A percentile compares a stretch with the other conserved stretches of the same genome.
These are phyloP conservation scores for Rhagoletis pomonella DNA, from an alignment of 1,140 invertebrate genomes.

Conservation along the genomic window DNA sequence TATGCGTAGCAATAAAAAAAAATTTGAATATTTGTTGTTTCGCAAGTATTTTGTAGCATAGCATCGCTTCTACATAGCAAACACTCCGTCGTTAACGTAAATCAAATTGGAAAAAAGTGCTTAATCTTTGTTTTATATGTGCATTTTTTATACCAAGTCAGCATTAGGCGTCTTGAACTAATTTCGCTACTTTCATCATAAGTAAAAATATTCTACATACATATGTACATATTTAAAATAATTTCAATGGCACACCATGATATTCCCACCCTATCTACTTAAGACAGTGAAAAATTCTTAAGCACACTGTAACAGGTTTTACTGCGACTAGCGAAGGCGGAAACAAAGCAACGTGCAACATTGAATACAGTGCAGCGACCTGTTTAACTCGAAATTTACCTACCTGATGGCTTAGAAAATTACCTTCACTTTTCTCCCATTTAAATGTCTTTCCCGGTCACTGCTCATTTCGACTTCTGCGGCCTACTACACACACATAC, in stretches of 20 bases:
- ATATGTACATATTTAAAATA: too few relatives aligned
- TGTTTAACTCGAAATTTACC: constrained; percentile 20
- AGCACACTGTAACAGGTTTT: not conserved
- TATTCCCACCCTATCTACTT: not conserved
- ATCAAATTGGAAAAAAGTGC: too few relatives aligned
- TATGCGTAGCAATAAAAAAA: too few relatives aligned
- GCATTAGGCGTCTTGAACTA: constrained; percentile 2
- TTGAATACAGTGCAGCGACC: not conserved
- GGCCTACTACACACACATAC: not conserved
- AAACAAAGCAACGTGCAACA: not conserved
- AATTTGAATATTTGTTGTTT: too few relatives aligned
- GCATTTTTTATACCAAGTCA: not conserved
- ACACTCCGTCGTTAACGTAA: too few relatives aligned
- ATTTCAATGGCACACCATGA: not conserved
- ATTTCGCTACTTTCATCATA: not conserved
- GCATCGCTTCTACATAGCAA: too few relatives aligned
- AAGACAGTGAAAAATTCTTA: not conserved
- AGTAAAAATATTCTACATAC: too few relatives aligned
- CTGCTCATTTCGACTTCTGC: not conserved
- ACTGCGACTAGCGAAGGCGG: not conserved
- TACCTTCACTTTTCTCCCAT: constrained; percentile 25
- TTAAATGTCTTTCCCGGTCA: not conserved
- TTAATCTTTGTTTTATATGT: too few relatives aligned
- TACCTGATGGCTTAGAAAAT: constrained; percentile 43
- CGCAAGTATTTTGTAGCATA: too few relatives aligned